Percentiles rank a stretch among this genome's conserved stretches.
Conservation (phyloP, 2,888 invertebrate genomes). For the Cordilura impudica region DNA sequence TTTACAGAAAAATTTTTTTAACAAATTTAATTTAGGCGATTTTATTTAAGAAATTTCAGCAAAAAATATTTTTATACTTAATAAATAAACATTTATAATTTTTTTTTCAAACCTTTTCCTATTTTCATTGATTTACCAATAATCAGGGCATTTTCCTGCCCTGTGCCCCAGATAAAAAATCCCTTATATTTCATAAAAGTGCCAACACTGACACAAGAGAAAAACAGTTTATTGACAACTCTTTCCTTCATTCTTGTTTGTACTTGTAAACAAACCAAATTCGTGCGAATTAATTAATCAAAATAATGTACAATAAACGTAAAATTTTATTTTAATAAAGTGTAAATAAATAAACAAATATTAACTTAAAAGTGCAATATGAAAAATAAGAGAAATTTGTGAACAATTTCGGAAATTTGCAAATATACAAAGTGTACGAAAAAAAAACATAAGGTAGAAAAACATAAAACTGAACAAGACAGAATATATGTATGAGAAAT, state of each 20-base stretch:
- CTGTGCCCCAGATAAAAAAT: neutral
- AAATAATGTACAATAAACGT: constrained; percentile 13
- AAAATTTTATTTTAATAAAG: neutral
- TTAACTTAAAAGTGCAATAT: neutral
- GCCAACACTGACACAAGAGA: constrained; percentile 6
- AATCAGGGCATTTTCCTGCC: too few relatives aligned
- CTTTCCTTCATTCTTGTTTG: neutral
- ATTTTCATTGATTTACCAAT: too few relatives aligned
- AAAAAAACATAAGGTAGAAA: neutral
- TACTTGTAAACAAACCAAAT: constrained; percentile 39
- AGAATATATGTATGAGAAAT: neutral
- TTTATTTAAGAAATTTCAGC: too few relatives aligned
- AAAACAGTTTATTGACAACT: neutral
- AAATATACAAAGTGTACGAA: neutral
- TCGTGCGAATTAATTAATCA: constrained; percentile 2
- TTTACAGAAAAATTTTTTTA: too few relatives aligned
- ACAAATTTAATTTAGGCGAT: too few relatives aligned
- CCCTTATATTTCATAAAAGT: neutral
- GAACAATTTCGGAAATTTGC: neutral
- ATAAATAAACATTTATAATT: too few relatives aligned
- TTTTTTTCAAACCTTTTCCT: too few relatives aligned
- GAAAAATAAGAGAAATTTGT: neutral
- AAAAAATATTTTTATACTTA: too few relatives aligned
- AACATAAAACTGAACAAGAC: neutral
- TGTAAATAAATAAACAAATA: neutral